Evolutionary conservation across 2,888 invertebrate species (phyloP).

Genomic region (Cephus spinipes): DNA sequence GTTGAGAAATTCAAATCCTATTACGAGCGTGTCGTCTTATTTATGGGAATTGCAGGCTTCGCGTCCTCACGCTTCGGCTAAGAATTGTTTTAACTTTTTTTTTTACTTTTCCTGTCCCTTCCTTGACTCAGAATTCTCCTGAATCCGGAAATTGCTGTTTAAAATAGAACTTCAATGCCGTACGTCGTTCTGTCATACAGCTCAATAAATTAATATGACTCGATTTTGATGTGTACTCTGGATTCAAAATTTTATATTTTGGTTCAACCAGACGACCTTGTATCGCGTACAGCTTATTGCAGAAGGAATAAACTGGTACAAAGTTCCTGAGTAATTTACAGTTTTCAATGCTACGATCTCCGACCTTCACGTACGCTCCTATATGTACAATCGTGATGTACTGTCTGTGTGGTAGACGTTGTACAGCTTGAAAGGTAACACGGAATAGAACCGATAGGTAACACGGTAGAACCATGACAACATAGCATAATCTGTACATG

Average conservation of each 20-base stretch:
- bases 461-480: background rate
- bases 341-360: background rate
- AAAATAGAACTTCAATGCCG: background rate
- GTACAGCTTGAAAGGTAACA: background rate
- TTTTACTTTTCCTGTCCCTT: background rate
- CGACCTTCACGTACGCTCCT: background rate
- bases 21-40: slow-evolving; percentile 5
- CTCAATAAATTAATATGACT: background rate
- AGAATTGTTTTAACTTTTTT: background rate
- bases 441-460: background rate
- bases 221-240: background rate
- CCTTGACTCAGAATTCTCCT: background rate
- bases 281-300: background rate
- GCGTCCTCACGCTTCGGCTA: background rate
- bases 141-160: background rate
- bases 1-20: slow-evolving; percentile 1
- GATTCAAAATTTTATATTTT: background rate
- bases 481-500: background rate
- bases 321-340: background rate
- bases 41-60: background rate
- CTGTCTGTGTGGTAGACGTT: background rate
- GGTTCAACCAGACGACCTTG: background rate
- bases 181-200: background rate
- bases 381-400: background rate
- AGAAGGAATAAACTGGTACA: background rate